These are phyloP conservation scores for Selenia dentaria DNA, from an alignment of 2,888 invertebrate species.

Conservation along the genomic window DNA sequence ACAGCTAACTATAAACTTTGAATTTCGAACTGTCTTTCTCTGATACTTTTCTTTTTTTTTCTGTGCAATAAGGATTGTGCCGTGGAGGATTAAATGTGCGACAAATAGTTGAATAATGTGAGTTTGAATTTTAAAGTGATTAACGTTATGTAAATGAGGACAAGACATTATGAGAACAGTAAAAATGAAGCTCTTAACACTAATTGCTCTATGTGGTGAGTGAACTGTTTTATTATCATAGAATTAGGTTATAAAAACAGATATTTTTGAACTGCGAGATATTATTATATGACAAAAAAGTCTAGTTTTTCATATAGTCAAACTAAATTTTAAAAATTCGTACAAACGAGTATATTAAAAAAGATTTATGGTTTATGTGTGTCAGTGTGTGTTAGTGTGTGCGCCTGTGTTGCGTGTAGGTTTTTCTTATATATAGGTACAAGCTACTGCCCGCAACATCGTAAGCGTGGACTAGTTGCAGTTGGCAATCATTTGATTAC, in stretches of 20 bases:
- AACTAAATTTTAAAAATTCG: too few species aligned
- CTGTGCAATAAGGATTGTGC: conserved; percentile 33
- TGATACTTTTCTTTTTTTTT: conserved; percentile 6
- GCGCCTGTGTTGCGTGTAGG: too few species aligned
- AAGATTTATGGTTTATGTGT: too few species aligned
- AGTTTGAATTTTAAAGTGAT: conserved; percentile 33
- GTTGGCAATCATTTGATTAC: too few species aligned
- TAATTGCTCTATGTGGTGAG: conserved; percentile 74
- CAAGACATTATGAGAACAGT: conserved; percentile 45
- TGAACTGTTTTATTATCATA: conserved; percentile 24
- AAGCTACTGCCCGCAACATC: too few species aligned
- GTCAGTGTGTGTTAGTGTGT: too few species aligned
- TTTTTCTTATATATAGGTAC: too few species aligned
- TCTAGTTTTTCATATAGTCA: too few species aligned
- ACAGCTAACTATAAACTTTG: conserved; percentile 42
- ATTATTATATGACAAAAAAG: too few species aligned
- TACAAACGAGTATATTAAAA: too few species aligned
- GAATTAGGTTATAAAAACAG: background rate
- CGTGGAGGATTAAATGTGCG: conserved; percentile 29
- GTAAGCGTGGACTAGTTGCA: too few species aligned
- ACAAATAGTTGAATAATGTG: conserved; percentile 42
- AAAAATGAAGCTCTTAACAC: conserved; percentile 69
- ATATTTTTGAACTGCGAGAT: too few species aligned
- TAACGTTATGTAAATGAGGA: conserved; percentile 45
- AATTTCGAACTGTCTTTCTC: conserved; percentile 12